These are phyloP conservation scores for Zaprionus kolodkinae DNA, from an alignment of 1,140 invertebrate species.

Conservation along the genomic window DNA sequence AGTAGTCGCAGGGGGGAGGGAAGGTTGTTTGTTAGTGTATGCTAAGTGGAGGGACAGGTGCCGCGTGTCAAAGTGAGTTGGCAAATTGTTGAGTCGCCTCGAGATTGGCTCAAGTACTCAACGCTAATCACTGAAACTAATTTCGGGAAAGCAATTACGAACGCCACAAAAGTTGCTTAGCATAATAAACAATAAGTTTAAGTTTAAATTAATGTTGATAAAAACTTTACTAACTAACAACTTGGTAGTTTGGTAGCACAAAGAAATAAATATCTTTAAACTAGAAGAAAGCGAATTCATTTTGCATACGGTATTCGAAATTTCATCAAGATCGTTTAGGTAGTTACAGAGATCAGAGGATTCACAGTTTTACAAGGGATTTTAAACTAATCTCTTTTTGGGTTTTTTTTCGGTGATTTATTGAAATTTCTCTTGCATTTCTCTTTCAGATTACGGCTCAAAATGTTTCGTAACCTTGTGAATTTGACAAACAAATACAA, in stretches of 20 bases:
- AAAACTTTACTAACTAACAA: neutral
- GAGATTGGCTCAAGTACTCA: constrained; percentile 7
- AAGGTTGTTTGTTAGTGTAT: neutral
- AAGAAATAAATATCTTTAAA: neutral
- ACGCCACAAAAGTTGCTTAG: neutral
- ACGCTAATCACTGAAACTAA: constrained; percentile 19
- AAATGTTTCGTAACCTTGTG: constrained; percentile 74
- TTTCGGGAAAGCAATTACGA: constrained; percentile 24
- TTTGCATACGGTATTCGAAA: neutral
- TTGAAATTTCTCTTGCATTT: constrained; percentile 10
- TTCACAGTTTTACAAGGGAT: neutral
- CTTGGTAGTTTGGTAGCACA: neutral
- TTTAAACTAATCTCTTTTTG: neutral
- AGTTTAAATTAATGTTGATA: constrained; percentile 1
- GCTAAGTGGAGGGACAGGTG: constrained; percentile 30
- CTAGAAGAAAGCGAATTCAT: neutral
- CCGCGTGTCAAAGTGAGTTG: constrained; percentile 27
- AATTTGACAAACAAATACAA: constrained; percentile 84
- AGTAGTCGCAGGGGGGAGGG: neutral
- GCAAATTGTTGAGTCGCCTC: constrained; percentile 18
- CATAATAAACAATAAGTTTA: constrained; percentile 1
- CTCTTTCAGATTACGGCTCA: constrained; percentile 35
- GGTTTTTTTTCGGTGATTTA: constrained; percentile 2
- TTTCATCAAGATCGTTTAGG: neutral
- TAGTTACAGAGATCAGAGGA: neutral